Conservation (phyloP, 1,140 invertebrate species). For the Antheraea mylitta region DNA sequence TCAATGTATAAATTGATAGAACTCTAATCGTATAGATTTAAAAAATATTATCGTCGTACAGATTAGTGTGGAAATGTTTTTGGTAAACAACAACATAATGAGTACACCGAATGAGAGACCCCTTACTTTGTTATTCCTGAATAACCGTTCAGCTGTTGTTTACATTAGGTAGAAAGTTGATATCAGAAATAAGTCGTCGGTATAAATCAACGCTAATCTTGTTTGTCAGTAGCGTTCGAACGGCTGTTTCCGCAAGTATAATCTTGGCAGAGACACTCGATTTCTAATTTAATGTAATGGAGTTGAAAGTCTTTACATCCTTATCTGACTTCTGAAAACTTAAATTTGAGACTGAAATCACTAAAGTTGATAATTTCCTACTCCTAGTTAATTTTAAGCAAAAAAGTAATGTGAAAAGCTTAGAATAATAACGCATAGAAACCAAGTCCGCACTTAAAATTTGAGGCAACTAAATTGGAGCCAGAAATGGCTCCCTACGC, state of each 20-base stretch:
- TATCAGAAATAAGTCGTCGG: conserved; percentile 51
- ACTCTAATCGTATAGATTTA: not conserved
- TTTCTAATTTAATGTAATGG: not conserved
- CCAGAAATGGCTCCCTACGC: too few species aligned
- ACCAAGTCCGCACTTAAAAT: too few species aligned
- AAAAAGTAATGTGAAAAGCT: conserved; percentile 5
- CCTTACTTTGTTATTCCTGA: conserved; percentile 15
- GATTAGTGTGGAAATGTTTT: not conserved
- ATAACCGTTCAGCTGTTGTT: conserved; percentile 42
- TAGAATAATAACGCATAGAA: too few species aligned
- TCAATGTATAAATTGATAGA: too few species aligned
- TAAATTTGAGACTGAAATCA: not conserved
- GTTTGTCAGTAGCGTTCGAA: conserved; percentile 45
- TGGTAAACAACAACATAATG: conserved; percentile 11
- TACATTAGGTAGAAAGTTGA: conserved; percentile 49
- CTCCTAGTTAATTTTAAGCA: conserved; percentile 6
- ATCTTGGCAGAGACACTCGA: not conserved
- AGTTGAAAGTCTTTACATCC: not conserved
- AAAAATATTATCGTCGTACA: not conserved
- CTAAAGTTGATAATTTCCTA: not conserved
- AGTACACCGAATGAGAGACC: conserved; percentile 16
- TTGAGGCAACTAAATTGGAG: too few species aligned
- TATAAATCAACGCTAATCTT: conserved; percentile 55
- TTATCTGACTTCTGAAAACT: not conserved
- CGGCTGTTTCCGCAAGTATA: conserved; percentile 35